phyloP scores from a whole-genome alignment of 2,888 invertebrate genomes.

The Phyto melanocephala region DNA sequence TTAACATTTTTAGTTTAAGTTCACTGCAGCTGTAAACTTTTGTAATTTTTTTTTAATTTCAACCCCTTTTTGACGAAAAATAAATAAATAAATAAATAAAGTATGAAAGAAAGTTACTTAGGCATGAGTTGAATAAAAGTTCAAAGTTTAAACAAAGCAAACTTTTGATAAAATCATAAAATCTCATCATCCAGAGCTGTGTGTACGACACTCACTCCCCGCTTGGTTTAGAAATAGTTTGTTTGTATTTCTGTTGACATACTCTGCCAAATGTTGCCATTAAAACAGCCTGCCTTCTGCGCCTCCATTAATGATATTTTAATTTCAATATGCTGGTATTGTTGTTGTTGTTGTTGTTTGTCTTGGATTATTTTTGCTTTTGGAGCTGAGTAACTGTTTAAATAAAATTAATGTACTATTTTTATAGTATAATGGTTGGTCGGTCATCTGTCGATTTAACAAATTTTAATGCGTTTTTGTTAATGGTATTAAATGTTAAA shows the following conservation, averaged over 20 bases:
- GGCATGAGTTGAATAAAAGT: background rate
- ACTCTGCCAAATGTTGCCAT: background rate
- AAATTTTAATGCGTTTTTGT: background rate
- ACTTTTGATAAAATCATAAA: slow-evolving; percentile 1
- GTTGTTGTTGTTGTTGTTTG: slow-evolving; percentile 7
- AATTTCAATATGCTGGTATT: slow-evolving; percentile 33
- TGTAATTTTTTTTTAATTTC: background rate
- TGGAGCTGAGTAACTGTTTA: slow-evolving; percentile 32
- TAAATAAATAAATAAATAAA: background rate
- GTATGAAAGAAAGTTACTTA: background rate
- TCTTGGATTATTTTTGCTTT: background rate
- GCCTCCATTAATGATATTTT: background rate
- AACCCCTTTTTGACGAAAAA: background rate
- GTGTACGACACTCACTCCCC: slow-evolving; percentile 4
- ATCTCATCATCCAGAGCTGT: background rate
- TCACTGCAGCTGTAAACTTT: background rate
- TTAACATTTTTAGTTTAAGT: background rate
- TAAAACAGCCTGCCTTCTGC: background rate
- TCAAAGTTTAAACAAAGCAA: slow-evolving; percentile 2
- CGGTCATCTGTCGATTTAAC: background rate
- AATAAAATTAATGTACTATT: slow-evolving; percentile 40
- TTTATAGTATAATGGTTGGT: background rate
- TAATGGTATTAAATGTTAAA: background rate
- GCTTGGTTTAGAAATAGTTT: background rate
- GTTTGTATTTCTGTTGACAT: slow-evolving; percentile 4